These are phyloP conservation scores for Salarias fasciatus DNA, from an alignment of 2,797 vertebrate genomes.

Conservation along the genomic window DNA sequence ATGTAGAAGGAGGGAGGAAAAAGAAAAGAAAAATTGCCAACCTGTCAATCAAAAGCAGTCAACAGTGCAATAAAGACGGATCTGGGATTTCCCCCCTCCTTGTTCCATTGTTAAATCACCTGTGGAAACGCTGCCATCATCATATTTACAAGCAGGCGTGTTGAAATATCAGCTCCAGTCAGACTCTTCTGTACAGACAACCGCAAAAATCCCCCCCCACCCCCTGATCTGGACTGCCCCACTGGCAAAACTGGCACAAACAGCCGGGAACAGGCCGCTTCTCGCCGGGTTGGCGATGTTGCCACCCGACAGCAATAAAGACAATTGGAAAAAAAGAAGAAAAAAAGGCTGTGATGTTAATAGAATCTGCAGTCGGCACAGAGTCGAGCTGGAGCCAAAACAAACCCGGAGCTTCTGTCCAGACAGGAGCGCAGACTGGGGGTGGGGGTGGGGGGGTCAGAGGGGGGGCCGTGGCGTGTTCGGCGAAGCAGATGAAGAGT, in stretches of 20 bases:
- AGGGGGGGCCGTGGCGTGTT: neutral
- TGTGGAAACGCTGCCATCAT: slow-evolving; percentile 18
- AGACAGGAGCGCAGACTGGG: slow-evolving; percentile 25
- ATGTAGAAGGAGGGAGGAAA: neutral
- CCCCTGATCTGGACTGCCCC: too few relatives aligned
- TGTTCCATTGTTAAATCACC: too few relatives aligned
- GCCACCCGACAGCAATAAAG: slow-evolving; percentile 10
- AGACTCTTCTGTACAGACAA: slow-evolving; percentile 11
- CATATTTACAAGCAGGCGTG: neutral
- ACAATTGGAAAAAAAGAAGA: neutral
- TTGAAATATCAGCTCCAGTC: slow-evolving; percentile 6
- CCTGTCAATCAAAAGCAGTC: neutral
- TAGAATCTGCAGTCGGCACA: slow-evolving; percentile 5
- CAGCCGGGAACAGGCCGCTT: slow-evolving; percentile 5
- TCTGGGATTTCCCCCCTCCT: too few relatives aligned
- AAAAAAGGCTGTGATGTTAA: too few relatives aligned
- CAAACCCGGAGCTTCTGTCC: slow-evolving; percentile 14
- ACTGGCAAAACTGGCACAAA: slow-evolving; percentile 16
- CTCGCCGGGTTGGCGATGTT: slow-evolving; percentile 10
- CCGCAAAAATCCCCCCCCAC: too few relatives aligned
- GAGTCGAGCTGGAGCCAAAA: slow-evolving; percentile 30
- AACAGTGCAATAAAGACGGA: too few relatives aligned
- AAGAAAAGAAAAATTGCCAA: too few relatives aligned
- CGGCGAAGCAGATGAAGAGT: slow-evolving; percentile 8
- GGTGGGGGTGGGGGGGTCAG: too few relatives aligned